A percentile compares a stretch with the other conserved stretches of the same genome.
Evolutionary conservation across 2,888 invertebrate genomes (phyloP).

Genomic region (Pteria penguin): DNA sequence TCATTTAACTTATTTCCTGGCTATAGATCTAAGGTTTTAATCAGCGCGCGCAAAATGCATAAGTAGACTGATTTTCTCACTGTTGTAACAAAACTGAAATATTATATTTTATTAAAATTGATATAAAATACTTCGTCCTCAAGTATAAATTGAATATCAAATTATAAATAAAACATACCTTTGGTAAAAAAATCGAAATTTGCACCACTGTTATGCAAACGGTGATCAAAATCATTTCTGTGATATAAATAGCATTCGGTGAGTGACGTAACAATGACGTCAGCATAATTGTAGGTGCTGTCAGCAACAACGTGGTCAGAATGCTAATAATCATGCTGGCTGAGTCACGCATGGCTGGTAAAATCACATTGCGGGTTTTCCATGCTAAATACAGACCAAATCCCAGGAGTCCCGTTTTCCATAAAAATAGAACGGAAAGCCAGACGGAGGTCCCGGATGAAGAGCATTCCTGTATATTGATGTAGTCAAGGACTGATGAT

Average conservation of each 20-base stretch:
- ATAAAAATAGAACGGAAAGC: slow-evolving; percentile 59
- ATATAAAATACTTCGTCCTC: neutral
- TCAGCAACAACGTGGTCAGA: slow-evolving; percentile 55
- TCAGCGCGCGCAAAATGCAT: no score
- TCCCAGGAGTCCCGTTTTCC: slow-evolving; percentile 61
- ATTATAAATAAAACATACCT: slow-evolving; percentile 64
- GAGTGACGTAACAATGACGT: slow-evolving; percentile 50
- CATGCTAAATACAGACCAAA: slow-evolving; percentile 69
- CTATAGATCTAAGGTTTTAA: no score
- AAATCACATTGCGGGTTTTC: slow-evolving; percentile 65
- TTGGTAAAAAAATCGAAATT: slow-evolving; percentile 66
- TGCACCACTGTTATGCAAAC: slow-evolving; percentile 56
- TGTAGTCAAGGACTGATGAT: neutral
- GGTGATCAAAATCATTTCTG: slow-evolving; percentile 56
- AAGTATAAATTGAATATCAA: neutral
- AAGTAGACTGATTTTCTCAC: neutral
- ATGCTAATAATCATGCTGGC: slow-evolving; percentile 59
- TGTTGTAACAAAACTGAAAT: neutral
- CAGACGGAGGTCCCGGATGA: slow-evolving; percentile 59
- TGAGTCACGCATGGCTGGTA: slow-evolving; percentile 70
- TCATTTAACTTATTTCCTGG: neutral
- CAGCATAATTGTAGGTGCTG: slow-evolving; percentile 55
- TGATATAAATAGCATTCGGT: slow-evolving; percentile 59
- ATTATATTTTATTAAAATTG: neutral
- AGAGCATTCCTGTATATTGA: slow-evolving; percentile 51